Evolutionary conservation across 2,113 vertebrate species (phyloP).

Genomic region (Cephalopholis sonnerati): DNA sequence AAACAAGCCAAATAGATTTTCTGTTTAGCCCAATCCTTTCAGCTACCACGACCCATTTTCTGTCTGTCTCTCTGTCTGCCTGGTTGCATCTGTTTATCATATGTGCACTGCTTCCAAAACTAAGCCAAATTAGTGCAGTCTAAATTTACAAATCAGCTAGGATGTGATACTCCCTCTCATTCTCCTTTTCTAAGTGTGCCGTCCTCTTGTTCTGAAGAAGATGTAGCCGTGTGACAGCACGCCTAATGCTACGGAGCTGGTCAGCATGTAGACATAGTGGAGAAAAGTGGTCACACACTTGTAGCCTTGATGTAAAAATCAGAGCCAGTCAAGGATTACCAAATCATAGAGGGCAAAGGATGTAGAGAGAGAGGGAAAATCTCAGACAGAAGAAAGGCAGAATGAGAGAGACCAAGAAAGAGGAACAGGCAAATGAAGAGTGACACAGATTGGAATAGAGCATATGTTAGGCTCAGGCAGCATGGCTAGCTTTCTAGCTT

Average conservation of each 20-base stretch:
- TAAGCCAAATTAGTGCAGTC: slow-evolving; percentile 89
- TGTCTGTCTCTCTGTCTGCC: not conserved
- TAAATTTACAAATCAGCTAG: slow-evolving; percentile 85
- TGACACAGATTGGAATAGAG: slow-evolving; percentile 94
- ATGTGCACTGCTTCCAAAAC: slow-evolving; percentile 77
- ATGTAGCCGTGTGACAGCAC: slow-evolving; percentile 85
- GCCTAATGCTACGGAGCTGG: slow-evolving; percentile 54
- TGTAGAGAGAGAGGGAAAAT: slow-evolving; percentile 38
- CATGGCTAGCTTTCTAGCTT: slow-evolving; percentile 64
- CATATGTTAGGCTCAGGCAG: slow-evolving; percentile 89
- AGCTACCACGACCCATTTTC: slow-evolving; percentile 1
- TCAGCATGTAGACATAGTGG: slow-evolving; percentile 1
- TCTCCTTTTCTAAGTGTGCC: slow-evolving; percentile 1
- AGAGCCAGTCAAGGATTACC: slow-evolving; percentile 82
- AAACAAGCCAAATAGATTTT: slow-evolving; percentile 88
- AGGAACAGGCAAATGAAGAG: slow-evolving; percentile 94
- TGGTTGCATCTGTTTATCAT: slow-evolving; percentile 83
- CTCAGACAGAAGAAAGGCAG: slow-evolving; percentile 32
- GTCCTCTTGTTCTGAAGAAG: not conserved
- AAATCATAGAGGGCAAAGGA: slow-evolving; percentile 76
- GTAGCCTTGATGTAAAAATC: slow-evolving; percentile 1
- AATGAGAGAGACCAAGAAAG: slow-evolving; percentile 61
- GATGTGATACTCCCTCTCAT: not conserved
- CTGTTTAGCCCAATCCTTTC: slow-evolving; percentile 84
- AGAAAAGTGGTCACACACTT: slow-evolving; percentile 1